Percentiles rank a stretch among this genome's conserved stretches.
phyloP scores from a whole-genome alignment of 2,113 vertebrate species.

The Anseranas semipalmata region DNA sequence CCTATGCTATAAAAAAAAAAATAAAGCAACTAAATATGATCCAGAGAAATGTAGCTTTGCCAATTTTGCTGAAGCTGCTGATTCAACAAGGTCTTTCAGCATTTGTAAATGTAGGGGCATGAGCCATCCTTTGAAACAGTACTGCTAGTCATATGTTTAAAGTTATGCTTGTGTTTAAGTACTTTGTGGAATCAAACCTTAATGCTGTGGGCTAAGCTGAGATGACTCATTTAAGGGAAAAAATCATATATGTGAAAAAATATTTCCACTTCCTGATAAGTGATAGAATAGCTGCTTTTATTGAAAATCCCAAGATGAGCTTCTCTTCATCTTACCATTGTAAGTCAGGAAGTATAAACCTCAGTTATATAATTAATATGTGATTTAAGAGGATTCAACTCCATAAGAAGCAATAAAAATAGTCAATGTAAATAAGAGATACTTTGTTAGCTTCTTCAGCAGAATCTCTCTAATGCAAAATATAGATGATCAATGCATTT shows the following conservation, averaged over 20 bases:
- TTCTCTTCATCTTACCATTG: background rate
- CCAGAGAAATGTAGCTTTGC: background rate
- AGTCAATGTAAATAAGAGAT: background rate
- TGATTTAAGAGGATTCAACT: background rate
- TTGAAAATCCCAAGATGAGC: background rate
- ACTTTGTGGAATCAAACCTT: conserved; percentile 6
- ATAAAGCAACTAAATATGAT: background rate
- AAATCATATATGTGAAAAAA: background rate
- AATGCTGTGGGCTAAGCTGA: conserved; percentile 13
- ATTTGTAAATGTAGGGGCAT: background rate
- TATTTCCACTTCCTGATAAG: background rate
- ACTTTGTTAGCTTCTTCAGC: background rate
- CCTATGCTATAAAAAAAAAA: background rate
- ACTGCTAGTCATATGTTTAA: conserved; percentile 25
- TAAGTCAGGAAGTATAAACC: background rate
- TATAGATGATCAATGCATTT: background rate
- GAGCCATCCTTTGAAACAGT: conserved; percentile 12
- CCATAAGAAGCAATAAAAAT: background rate
- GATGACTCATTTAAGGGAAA: conserved; percentile 15
- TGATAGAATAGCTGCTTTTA: background rate
- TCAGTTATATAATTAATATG: background rate
- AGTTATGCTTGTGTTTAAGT: background rate
- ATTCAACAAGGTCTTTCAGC: conserved; percentile 30
- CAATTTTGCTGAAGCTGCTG: background rate
- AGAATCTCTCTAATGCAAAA: background rate